Percentiles rank a stretch among this genome's conserved stretches.
Conservation (phyloP, 2,113 vertebrate genomes). For the Ploceus nigricollis region DNA sequence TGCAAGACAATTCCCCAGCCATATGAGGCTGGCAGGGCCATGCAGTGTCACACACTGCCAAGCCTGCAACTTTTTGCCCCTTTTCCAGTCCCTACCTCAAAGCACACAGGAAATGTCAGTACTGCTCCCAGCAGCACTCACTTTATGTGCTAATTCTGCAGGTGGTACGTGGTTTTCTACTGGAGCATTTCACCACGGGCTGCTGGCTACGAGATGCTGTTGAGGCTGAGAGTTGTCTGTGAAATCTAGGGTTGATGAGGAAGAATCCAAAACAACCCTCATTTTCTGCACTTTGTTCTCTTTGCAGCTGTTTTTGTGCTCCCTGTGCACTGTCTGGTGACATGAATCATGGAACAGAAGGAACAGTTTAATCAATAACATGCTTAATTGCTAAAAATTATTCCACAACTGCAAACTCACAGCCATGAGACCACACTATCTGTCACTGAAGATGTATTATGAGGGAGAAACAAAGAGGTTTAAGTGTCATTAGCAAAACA, state of each 20-base stretch:
- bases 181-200: not conserved
- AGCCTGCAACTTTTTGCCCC: not conserved
- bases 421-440: not conserved
- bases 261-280: not conserved
- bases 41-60: not conserved
- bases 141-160: not conserved
- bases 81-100: not conserved
- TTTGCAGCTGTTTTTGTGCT: not conserved
- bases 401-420: not conserved
- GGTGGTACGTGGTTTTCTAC: not conserved
- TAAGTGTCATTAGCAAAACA: conserved; percentile 6
- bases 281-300: not conserved
- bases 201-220: not conserved
- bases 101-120: not conserved
- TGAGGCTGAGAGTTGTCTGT: not conserved
- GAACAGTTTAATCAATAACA: conserved; percentile 30
- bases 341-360: conserved; percentile 20
- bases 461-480: not conserved
- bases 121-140: not conserved
- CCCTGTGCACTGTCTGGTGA: not conserved
- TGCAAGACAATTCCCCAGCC: not conserved
- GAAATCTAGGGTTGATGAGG: not conserved
- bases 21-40: not conserved
- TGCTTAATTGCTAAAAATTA: conserved; percentile 52
- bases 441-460: not conserved